Evolutionary conservation across 2,888 invertebrate species (phyloP).

Genomic region (Ashinkailepas kermadecensis): DNA sequence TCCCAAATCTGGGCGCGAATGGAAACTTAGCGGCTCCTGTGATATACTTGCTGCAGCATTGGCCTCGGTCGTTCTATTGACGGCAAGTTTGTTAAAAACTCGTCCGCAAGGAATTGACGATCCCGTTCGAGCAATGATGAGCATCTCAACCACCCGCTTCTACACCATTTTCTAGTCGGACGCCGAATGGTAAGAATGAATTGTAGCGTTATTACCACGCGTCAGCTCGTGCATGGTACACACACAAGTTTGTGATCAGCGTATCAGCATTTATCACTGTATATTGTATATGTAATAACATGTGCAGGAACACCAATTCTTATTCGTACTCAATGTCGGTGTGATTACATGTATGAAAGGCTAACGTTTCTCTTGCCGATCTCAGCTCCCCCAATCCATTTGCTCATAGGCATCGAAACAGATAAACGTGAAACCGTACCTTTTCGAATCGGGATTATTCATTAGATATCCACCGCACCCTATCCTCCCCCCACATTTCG

Average conservation of each 20-base stretch:
- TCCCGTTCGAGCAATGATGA: neutral
- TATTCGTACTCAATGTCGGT: neutral
- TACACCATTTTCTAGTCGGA: slow-evolving; percentile 16
- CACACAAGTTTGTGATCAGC: neutral
- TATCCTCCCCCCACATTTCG: neutral
- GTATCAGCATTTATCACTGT: neutral
- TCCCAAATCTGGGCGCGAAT: neutral
- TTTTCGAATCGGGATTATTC: neutral
- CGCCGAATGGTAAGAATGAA: neutral
- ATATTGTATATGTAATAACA: neutral
- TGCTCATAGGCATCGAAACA: too few relatives aligned
- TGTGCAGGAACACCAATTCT: neutral
- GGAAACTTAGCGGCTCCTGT: neutral
- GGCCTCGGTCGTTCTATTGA: neutral
- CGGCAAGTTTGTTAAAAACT: too few relatives aligned
- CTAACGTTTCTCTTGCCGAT: too few relatives aligned
- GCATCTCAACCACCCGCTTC: neutral
- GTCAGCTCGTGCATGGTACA: neutral
- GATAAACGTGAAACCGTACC: neutral
- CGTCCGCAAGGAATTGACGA: neutral
- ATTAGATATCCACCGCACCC: neutral
- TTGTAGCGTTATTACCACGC: neutral
- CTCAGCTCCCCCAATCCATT: too few relatives aligned
- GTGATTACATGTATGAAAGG: too few relatives aligned
- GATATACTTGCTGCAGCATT: neutral